Conservation (phyloP, 1,140 invertebrate species). For the Drosophila varians region DNA sequence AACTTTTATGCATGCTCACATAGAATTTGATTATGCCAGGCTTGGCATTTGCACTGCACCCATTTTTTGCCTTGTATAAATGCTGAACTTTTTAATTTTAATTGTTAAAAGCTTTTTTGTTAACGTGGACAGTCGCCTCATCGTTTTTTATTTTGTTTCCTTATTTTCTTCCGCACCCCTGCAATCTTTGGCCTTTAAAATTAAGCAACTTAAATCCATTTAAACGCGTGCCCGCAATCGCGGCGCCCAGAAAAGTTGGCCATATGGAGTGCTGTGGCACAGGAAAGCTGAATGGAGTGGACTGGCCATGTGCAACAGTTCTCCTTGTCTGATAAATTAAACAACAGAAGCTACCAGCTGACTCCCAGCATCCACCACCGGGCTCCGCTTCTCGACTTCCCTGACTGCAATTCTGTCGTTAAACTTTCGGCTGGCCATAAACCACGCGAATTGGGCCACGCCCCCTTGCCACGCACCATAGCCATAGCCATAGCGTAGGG, state of each 20-base stretch:
- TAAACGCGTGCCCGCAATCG: slow-evolving; percentile 44
- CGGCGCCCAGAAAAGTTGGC: slow-evolving; percentile 30
- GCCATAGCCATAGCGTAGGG: not conserved
- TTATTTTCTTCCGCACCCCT: not conserved
- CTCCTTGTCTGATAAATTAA: slow-evolving; percentile 73
- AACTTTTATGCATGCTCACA: slow-evolving; percentile 74
- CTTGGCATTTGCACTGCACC: slow-evolving; percentile 60
- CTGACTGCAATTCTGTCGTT: slow-evolving; percentile 45
- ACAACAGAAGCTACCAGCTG: slow-evolving; percentile 44
- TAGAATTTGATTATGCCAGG: slow-evolving; percentile 76
- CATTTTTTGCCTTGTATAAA: slow-evolving; percentile 55
- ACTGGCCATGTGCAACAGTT: slow-evolving; percentile 64
- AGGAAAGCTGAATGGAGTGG: slow-evolving; percentile 9
- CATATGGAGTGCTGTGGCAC: slow-evolving; percentile 22
- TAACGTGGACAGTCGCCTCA: slow-evolving; percentile 29
- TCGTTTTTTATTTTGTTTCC: not conserved
- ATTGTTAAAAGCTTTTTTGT: slow-evolving; percentile 82
- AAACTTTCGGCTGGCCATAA: slow-evolving; percentile 67
- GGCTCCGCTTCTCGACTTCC: slow-evolving; percentile 35
- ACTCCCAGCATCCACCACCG: slow-evolving; percentile 27
- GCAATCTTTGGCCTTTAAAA: slow-evolving; percentile 45
- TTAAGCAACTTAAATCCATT: slow-evolving; percentile 76
- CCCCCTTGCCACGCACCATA: not conserved
- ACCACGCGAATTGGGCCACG: slow-evolving; percentile 37
- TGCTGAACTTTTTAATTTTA: slow-evolving; percentile 83